A percentile compares a stretch with the other conserved stretches of the same genome.
These are phyloP conservation scores for Caenorhabditis doughertyi DNA, from an alignment of 2,888 invertebrate genomes.

Conservation along the genomic window DNA sequence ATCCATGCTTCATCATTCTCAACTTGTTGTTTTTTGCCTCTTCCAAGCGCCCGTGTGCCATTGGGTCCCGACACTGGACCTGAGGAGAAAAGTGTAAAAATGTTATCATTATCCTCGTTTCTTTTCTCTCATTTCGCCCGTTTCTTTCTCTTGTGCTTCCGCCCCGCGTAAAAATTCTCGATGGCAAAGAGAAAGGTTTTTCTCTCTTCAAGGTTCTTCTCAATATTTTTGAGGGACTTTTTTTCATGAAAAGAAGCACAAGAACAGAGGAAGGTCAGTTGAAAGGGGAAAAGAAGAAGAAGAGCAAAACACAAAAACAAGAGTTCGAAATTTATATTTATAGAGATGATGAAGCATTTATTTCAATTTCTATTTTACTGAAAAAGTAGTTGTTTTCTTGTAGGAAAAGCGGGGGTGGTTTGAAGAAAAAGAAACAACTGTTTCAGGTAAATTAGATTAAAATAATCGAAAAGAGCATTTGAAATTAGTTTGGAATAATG, in stretches of 20 bases:
- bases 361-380: not conserved
- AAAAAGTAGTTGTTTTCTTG: not conserved
- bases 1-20: slow-evolving; percentile 22
- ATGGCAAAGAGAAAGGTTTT: slow-evolving; percentile 20
- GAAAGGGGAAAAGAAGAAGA: no score
- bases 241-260: slow-evolving; percentile 14
- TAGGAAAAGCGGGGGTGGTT: slow-evolving; percentile 21
- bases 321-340: not conserved
- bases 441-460: no score
- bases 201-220: slow-evolving; percentile 10
- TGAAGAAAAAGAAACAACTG: not conserved
- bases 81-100: slow-evolving; percentile 58
- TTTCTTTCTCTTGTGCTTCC: slow-evolving; percentile 27
- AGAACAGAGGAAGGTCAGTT: slow-evolving; percentile 16
- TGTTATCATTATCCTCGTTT: slow-evolving; percentile 57
- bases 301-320: slow-evolving; percentile 23
- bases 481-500: no score
- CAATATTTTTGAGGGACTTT: slow-evolving; percentile 2
- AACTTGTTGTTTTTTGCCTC: slow-evolving; percentile 59
- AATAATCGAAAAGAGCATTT: no score
- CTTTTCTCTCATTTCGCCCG: slow-evolving; percentile 23
- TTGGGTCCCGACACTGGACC: slow-evolving; percentile 36
- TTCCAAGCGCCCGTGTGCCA: slow-evolving; percentile 36
- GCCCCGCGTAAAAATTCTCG: slow-evolving; percentile 47
- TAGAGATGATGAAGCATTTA: not conserved